Evolutionary conservation across 2,888 invertebrate genomes (phyloP).

Genomic region (Scrobipalpa costella): DNA sequence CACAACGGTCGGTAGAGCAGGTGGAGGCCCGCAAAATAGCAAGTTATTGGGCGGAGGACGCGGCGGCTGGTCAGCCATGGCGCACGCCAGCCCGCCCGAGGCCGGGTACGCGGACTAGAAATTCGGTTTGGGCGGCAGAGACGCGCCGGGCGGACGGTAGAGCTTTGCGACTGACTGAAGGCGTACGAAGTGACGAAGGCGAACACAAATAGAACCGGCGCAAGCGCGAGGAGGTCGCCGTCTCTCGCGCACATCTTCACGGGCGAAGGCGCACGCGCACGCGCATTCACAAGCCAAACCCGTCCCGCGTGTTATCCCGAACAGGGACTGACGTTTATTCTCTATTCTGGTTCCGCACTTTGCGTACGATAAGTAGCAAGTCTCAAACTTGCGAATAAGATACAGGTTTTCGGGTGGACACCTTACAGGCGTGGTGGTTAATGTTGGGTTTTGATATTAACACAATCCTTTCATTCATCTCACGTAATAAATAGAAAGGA

Average conservation of each 20-base stretch:
- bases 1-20: conserved; percentile 74
- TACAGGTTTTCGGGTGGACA: conserved; percentile 74
- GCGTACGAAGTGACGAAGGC: conserved; percentile 78
- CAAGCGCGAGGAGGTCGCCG: conserved; percentile 79
- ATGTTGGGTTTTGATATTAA: conserved; percentile 58
- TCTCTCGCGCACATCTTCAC: conserved; percentile 80
- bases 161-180: conserved; percentile 79
- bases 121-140: conserved; percentile 62
- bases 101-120: conserved; percentile 65
- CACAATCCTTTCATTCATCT: conserved; percentile 55
- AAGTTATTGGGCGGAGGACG: conserved; percentile 76
- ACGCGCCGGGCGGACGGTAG: conserved; percentile 76
- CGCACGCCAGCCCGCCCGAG: conserved; percentile 63
- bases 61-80: conserved; percentile 78
- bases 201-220: conserved; percentile 80
- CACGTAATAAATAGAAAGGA: conserved; percentile 37
- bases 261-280: conserved; percentile 78
- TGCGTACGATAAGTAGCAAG: conserved; percentile 55
- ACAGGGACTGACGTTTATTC: conserved; percentile 72
- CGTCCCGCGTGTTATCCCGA: conserved; percentile 70
- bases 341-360: conserved; percentile 74
- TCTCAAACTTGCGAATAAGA: conserved; percentile 40
- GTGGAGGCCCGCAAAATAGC: conserved; percentile 75
- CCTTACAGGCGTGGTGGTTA: conserved; percentile 54
- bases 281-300: conserved; percentile 76